Conservation (phyloP, 2,113 vertebrate genomes). For the Pteropus alecto region DNA sequence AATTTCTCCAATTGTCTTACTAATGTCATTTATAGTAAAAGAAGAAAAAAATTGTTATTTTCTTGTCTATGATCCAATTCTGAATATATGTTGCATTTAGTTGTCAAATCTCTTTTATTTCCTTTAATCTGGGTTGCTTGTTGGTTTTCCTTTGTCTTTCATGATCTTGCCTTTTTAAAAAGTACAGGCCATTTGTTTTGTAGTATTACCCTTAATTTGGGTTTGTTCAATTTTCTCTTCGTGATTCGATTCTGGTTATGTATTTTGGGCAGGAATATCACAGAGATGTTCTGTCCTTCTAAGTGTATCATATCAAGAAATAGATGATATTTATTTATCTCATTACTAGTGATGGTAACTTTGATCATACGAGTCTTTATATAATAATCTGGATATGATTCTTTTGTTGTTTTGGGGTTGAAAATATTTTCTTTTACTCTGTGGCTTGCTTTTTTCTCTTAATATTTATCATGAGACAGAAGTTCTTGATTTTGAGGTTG, state of each 20-base stretch:
- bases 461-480: not conserved
- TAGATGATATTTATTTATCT: not conserved
- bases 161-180: not conserved
- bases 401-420: not conserved
- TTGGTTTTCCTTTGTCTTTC: not conserved
- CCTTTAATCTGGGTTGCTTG: not conserved
- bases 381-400: not conserved
- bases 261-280: not conserved
- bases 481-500: not conserved
- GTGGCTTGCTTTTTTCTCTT: not conserved
- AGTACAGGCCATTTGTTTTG: not conserved
- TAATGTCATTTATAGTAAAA: not conserved
- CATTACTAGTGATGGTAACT: not conserved
- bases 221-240: constrained; percentile 9
- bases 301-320: not conserved
- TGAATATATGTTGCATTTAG: not conserved
- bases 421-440: not conserved
- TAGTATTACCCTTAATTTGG: not conserved
- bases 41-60: not conserved
- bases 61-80: not conserved
- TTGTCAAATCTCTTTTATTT: not conserved
- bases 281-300: not conserved
- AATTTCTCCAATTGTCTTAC: not conserved
- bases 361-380: not conserved
- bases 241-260: not conserved